Evolutionary conservation across 92 coral and sea anemone species (phyloP), one percentile per base, ranked within the genome.

Genomic region (Epizoanthus fatuus): DNA sequence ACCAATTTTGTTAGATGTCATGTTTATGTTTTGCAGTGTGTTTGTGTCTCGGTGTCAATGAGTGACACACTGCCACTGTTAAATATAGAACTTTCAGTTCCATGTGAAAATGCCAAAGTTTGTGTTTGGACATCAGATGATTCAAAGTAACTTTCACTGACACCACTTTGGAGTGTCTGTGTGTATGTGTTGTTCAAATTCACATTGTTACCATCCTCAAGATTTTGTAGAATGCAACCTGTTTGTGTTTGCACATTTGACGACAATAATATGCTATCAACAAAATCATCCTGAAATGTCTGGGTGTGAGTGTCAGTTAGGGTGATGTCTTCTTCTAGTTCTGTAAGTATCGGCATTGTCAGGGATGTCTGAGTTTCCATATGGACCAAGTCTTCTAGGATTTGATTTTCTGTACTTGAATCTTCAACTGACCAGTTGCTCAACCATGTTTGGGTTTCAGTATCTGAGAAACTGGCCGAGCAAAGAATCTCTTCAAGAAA

Each of bases 291-390:
- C 77, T 90, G 95, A 44, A 95, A 53, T 37, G 99, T 97, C 80
- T 97, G 99, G 14, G 99, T 97, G 81, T 97, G 95, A 1, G 97
- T 85, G 78, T 91, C 93, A 15, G 93, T 90, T 74, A 94, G 93
- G 37, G 82, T 88, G 25, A 78, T 92, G 78, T 89, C 93, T 80
- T 81, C 95, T 2, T 91, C 58, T 22, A 91, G 79, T 72, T 85
- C 95, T 47, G 84, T 58, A 20, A 88, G 81, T 57, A 79, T 84
- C n/a, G 93, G 87, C 84, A 89, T 82, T 22, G 86, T 87, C 52
- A 85, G 37, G 35, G 94, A 70, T 37, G 98, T 95, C 78, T 95
- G 98, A 0, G 98, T 92, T 37, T 92, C 92, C 72, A 92, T 95
- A 69, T 95, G 90, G n/a, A 95, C 98, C 14, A 95, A 70, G 54